Evolutionary conservation across 2,797 vertebrate genomes (phyloP).

Genomic region (Lepilemur septentrionalis): DNA sequence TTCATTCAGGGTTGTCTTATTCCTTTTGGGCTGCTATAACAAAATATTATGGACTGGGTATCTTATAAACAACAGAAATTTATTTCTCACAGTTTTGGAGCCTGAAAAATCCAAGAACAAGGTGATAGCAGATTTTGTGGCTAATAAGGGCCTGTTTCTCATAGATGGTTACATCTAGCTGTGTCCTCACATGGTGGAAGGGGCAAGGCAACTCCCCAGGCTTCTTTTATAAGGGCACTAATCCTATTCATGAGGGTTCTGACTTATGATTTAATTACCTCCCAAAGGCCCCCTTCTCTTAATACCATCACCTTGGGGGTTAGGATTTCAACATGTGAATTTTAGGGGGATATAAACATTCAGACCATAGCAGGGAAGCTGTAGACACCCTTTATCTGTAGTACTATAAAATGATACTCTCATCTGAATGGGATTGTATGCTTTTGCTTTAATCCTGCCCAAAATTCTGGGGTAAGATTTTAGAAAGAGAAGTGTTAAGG

Average conservation of each 20-base stretch:
- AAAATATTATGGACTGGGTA: neutral
- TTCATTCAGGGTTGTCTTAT: neutral
- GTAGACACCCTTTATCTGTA: neutral
- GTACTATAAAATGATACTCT: neutral
- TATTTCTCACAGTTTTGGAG: neutral
- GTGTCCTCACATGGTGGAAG: neutral
- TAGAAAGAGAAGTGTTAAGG: neutral
- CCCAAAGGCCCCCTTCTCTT: neutral
- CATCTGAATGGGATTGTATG: neutral
- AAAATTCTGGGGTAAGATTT: slow-evolving; percentile 34
- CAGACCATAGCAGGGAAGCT: neutral
- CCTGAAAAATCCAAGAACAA: neutral
- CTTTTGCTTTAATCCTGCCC: neutral
- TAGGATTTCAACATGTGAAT: neutral
- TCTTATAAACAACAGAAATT: neutral
- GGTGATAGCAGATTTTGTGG: neutral
- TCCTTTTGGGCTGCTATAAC: neutral
- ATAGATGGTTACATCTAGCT: neutral
- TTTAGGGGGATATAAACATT: neutral
- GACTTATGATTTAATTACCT: neutral
- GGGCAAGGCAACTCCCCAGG: neutral
- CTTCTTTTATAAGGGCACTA: neutral
- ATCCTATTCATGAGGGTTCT: neutral
- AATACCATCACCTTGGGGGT: neutral
- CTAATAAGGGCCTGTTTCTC: neutral